Evolutionary conservation across 1,140 invertebrate species (phyloP).

Genomic region (Lepidostoma basale): DNA sequence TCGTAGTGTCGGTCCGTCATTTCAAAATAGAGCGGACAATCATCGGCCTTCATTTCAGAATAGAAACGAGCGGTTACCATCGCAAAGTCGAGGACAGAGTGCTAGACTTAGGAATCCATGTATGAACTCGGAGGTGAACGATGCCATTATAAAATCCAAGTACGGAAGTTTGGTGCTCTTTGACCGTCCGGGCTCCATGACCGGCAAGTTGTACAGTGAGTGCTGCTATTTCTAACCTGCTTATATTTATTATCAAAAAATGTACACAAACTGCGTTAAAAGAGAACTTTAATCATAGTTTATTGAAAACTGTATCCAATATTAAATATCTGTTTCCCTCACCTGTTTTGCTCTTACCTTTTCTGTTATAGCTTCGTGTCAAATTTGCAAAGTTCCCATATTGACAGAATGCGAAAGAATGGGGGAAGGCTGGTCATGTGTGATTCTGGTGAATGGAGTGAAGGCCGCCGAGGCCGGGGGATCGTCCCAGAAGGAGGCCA

Average conservation of each 20-base stretch:
- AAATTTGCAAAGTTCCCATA: constrained; percentile 18
- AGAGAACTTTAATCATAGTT: too few species aligned
- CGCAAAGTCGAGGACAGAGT: not conserved
- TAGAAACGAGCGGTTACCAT: not conserved
- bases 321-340: not conserved
- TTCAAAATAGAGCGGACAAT: not conserved
- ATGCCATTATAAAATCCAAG: not conserved
- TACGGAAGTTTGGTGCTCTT: constrained; percentile 31
- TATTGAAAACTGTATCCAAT: too few species aligned
- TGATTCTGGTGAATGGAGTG: constrained; percentile 21
- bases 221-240: too few species aligned
- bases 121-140: not conserved
- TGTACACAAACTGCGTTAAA: too few species aligned
- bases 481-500: constrained; percentile 27
- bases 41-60: not conserved
- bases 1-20: not conserved
- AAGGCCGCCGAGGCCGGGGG: not conserved
- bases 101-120: not conserved
- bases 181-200: not conserved
- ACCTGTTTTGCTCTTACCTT: not conserved
- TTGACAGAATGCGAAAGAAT: not conserved
- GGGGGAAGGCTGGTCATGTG: not conserved
- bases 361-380: constrained; percentile 25
- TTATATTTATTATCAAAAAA: too few species aligned
- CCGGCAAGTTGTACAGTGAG: constrained; percentile 9